Percentiles rank a stretch among this genome's conserved stretches.
phyloP scores from a whole-genome alignment of 2,113 vertebrate genomes.

The Xiphias gladius region DNA sequence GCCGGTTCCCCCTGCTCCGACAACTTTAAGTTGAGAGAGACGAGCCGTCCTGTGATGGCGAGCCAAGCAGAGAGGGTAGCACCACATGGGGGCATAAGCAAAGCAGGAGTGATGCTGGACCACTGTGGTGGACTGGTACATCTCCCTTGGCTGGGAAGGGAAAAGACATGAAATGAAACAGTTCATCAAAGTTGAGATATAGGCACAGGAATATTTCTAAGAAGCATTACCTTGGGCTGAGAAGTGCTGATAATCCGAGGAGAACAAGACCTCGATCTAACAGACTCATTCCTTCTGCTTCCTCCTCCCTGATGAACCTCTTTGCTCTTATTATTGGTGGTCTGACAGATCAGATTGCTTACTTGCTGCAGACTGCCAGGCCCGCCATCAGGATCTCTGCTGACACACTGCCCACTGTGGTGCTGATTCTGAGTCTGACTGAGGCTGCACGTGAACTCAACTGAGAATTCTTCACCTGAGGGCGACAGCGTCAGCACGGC shows the following conservation, averaged over 20 bases:
- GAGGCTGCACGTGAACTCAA: conserved; percentile 88
- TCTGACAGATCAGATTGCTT: conserved; percentile 7
- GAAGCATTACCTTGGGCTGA: conserved; percentile 58
- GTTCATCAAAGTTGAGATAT: conserved; percentile 15
- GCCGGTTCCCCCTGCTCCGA: neutral
- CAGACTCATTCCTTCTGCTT: conserved; percentile 1
- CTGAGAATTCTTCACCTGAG: conserved; percentile 87
- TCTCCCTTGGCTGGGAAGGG: conserved; percentile 59
- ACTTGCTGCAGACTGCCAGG: neutral
- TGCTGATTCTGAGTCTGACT: conserved; percentile 75
- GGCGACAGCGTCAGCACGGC: conserved; percentile 85
- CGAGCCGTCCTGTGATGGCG: conserved; percentile 55
- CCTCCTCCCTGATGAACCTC: conserved; percentile 3
- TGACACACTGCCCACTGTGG: neutral
- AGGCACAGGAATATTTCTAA: neutral
- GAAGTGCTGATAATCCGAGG: conserved; percentile 2
- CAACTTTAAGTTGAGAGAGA: conserved; percentile 17
- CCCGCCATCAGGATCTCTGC: conserved; percentile 17
- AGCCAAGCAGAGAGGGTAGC: conserved; percentile 89
- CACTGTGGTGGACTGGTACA: conserved; percentile 82
- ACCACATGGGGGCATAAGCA: conserved; percentile 84
- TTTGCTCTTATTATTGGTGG: conserved; percentile 7
- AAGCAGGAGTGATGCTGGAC: conserved; percentile 86
- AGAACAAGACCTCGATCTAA: conserved; percentile 41
- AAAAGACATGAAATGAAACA: neutral